Percentiles rank a stretch among this genome's conserved stretches.
phyloP scores from a whole-genome alignment of 2,113 vertebrate genomes.

The Mellivora capensis region DNA sequence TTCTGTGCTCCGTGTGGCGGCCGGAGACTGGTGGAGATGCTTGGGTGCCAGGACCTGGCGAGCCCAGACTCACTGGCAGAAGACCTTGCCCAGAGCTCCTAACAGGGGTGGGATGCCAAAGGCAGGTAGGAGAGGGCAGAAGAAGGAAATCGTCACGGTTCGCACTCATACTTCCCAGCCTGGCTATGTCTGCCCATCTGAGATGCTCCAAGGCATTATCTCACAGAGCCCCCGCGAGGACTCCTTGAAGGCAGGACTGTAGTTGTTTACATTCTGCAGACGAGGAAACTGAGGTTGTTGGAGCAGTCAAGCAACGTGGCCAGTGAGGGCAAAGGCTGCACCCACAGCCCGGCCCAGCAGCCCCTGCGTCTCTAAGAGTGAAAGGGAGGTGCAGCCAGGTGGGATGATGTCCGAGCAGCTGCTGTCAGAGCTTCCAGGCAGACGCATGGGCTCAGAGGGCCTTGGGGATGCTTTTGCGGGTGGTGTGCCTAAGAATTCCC shows the following conservation, averaged over 20 bases:
- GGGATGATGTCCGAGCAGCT: neutral
- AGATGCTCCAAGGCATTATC: neutral
- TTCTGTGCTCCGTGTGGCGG: fast-evolving
- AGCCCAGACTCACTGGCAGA: too few relatives aligned
- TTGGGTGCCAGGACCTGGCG: neutral
- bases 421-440: neutral
- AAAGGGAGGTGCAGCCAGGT: neutral
- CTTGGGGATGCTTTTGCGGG: neutral
- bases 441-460: neutral
- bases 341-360: neutral
- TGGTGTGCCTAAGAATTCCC: neutral
- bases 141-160: fast-evolving
- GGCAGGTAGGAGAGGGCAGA: neutral
- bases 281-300: neutral
- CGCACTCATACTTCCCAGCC: neutral
- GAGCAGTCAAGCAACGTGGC: too few relatives aligned
- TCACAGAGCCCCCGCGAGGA: fast-evolving
- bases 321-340: neutral
- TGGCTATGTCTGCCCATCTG: neutral
- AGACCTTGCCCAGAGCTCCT: neutral
- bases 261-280: neutral
- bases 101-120: neutral
- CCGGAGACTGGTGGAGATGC: neutral
- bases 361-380: neutral
- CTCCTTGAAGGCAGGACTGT: fast-evolving